phyloP scores from a whole-genome alignment of 2,888 invertebrate genomes.

The Meta bourneti region DNA sequence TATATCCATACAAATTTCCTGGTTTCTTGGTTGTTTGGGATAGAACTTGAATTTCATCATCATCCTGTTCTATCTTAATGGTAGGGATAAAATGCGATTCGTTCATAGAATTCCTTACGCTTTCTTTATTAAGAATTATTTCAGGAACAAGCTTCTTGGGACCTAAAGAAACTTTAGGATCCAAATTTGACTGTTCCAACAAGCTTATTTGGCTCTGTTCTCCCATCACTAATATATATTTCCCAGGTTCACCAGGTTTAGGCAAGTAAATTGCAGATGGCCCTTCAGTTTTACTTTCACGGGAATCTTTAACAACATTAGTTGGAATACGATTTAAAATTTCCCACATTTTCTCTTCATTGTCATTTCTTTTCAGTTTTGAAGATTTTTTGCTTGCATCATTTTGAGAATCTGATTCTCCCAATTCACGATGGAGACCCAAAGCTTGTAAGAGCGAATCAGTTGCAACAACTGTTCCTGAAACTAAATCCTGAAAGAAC shows the following conservation, averaged over 20 bases:
- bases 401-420: constrained; percentile 25
- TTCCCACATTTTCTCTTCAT: constrained; percentile 67
- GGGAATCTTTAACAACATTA: constrained; percentile 36
- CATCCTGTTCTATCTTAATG: constrained; percentile 55
- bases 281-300: constrained; percentile 30
- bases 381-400: constrained; percentile 12
- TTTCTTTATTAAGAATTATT: constrained; percentile 51
- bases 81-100: constrained; percentile 19
- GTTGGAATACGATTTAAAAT: constrained; percentile 65
- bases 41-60: constrained; percentile 65
- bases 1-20: constrained; percentile 47
- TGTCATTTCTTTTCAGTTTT: constrained; percentile 11
- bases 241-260: constrained; percentile 73
- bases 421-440: constrained; percentile 51
- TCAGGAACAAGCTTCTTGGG: constrained; percentile 58
- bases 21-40: constrained; percentile 44
- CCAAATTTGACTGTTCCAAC: constrained; percentile 68
- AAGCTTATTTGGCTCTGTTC: constrained; percentile 67
- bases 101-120: constrained; percentile 7
- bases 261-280: constrained; percentile 73
- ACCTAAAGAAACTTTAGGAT: constrained; percentile 70
- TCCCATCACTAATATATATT: constrained; percentile 75
- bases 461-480: constrained; percentile 70
- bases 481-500: constrained; percentile 61
- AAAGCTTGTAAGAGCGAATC: constrained; percentile 69